Percentiles rank a stretch among this genome's conserved stretches.
phyloP scores from a whole-genome alignment of 2,113 vertebrate genomes.

The Calidris pugnax region DNA sequence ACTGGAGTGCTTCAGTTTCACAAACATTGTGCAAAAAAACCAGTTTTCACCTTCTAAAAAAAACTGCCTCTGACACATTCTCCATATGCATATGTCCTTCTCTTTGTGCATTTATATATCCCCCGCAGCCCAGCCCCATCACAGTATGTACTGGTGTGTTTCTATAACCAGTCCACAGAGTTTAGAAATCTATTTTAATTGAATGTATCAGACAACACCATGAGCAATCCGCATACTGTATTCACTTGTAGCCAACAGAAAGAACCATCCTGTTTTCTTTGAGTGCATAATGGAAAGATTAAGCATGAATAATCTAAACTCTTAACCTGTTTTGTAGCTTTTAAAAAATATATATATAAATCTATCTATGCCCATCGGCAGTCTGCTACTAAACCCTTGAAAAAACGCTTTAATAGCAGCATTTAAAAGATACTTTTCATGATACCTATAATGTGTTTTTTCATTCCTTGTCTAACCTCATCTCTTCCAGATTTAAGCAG shows the following conservation, averaged over 20 bases:
- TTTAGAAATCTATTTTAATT: not conserved
- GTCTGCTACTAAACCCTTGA: not conserved
- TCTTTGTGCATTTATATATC: not conserved
- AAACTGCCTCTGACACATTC: not conserved
- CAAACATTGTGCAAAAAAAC: not conserved
- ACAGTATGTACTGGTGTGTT: fast-evolving
- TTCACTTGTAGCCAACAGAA: not conserved
- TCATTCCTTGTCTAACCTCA: not conserved
- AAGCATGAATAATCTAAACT: not conserved
- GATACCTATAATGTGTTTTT: not conserved
- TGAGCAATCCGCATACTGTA: too few relatives aligned
- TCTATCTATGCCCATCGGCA: not conserved
- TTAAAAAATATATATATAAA: not conserved
- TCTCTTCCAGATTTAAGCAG: not conserved
- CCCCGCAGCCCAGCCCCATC: not conserved
- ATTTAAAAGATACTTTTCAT: not conserved
- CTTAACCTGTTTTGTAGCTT: not conserved
- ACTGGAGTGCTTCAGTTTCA: not conserved
- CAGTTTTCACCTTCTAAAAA: not conserved
- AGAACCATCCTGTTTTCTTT: not conserved
- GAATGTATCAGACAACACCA: not conserved
- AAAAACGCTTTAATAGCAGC: not conserved
- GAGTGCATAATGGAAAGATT: too few relatives aligned
- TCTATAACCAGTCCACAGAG: not conserved
- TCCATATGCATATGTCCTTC: not conserved